These are phyloP conservation scores for Asobara japonica DNA, from an alignment of 1,140 invertebrate genomes.

Conservation along the genomic window DNA sequence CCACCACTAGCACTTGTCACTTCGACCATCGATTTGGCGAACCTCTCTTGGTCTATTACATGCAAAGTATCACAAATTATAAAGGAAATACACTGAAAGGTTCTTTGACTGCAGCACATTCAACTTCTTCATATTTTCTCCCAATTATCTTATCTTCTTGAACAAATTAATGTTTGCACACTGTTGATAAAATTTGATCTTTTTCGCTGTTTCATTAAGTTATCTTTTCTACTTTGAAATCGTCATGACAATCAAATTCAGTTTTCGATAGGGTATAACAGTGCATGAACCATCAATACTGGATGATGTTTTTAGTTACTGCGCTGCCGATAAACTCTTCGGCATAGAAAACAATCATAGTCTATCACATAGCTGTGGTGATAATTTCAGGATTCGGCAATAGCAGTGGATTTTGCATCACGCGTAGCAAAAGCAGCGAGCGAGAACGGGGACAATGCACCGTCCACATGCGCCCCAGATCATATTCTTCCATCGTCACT, in stretches of 20 bases:
- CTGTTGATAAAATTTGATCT: not conserved
- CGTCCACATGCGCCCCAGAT: not conserved
- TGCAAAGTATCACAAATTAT: not conserved
- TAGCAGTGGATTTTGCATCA: constrained; percentile 57
- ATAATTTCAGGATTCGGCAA: constrained; percentile 57
- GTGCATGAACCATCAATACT: constrained; percentile 40
- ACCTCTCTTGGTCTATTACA: too few species aligned
- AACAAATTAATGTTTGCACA: not conserved
- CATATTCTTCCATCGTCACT: not conserved
- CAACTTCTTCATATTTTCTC: not conserved
- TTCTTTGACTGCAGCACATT: too few species aligned
- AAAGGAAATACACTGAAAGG: too few species aligned
- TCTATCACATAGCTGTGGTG: constrained; percentile 60
- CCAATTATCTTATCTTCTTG: not conserved
- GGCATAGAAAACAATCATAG: constrained; percentile 40
- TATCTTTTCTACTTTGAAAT: too few species aligned
- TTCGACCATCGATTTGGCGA: too few species aligned
- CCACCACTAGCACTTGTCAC: too few species aligned
- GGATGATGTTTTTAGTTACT: constrained; percentile 54
- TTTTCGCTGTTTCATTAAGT: not conserved
- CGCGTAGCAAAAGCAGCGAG: constrained; percentile 54
- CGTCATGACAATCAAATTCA: too few species aligned
- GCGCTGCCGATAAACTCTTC: constrained; percentile 29
- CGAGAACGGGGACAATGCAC: constrained; percentile 41
- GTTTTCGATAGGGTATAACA: too few species aligned